Evolutionary conservation across 2,797 vertebrate species (phyloP).

Genomic region (Tolypeutes matacus): DNA sequence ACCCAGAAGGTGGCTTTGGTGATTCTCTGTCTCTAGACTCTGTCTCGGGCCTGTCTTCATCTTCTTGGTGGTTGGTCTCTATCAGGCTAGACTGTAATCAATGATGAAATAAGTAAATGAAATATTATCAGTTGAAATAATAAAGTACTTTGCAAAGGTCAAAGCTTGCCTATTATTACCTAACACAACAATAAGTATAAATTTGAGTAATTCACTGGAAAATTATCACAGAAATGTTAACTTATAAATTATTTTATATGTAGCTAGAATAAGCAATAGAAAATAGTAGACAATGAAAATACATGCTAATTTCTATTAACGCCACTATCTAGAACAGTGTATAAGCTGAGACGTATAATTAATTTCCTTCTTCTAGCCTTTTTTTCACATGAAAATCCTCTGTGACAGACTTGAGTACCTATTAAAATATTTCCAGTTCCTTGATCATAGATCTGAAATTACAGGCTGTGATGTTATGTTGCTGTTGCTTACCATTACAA

Average conservation of each 20-base stretch:
- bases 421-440: not conserved
- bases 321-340: not conserved
- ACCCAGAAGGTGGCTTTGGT: not conserved
- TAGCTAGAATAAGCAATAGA: not conserved
- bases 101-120: not conserved
- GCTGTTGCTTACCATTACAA: not conserved
- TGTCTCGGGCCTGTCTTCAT: fast-evolving
- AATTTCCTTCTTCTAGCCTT: not conserved
- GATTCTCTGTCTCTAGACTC: not conserved
- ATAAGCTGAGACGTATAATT: not conserved
- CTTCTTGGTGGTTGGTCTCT: not conserved
- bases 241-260: not conserved
- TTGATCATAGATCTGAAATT: not conserved
- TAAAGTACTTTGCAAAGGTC: not conserved
- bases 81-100: not conserved
- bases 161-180: not conserved
- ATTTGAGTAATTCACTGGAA: not conserved
- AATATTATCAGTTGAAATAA: not conserved
- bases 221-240: not conserved
- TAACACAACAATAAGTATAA: not conserved
- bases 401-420: not conserved
- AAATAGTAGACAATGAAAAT: not conserved
- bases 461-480: not conserved
- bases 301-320: not conserved
- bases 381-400: not conserved